A percentile compares a stretch with the other conserved stretches of the same genome.
These are phyloP conservation scores for Limonius californicus DNA, from an alignment of 1,140 invertebrate species.

Conservation along the genomic window DNA sequence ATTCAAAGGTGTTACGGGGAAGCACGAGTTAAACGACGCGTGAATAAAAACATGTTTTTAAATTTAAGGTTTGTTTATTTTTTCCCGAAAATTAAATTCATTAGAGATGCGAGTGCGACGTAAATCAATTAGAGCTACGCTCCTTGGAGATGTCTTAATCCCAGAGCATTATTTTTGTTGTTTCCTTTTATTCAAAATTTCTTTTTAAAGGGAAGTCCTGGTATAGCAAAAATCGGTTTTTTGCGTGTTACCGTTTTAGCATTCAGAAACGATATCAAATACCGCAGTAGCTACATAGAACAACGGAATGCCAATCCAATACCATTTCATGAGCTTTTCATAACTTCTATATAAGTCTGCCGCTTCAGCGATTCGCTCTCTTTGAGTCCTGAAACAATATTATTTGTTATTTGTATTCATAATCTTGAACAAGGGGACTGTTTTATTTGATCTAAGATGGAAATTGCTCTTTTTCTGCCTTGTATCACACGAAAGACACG, in stretches of 20 bases:
- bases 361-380: conserved; percentile 17
- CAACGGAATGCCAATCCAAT: conserved; percentile 9
- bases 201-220: too few relatives aligned
- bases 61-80: conserved; percentile 23
- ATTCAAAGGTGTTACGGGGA: conserved; percentile 5
- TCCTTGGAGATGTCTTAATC: background rate
- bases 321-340: conserved; percentile 13
- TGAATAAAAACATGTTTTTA: conserved; percentile 18
- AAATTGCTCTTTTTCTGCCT: conserved; percentile 9
- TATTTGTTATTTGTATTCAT: conserved; percentile 28
- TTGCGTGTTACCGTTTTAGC: background rate
- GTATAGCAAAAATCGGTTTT: too few relatives aligned
- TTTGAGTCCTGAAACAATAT: conserved; percentile 23
- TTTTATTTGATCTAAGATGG: conserved; percentile 13
- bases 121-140: background rate
- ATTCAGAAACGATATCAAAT: conserved; percentile 3
- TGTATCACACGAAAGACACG: background rate
- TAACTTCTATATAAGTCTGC: conserved; percentile 17
- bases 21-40: conserved; percentile 9
- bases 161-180: background rate
- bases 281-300: background rate
- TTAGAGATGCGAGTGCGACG: conserved; percentile 15
- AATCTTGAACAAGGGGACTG: conserved; percentile 16
- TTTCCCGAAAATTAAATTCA: conserved; percentile 22
- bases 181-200: too few relatives aligned